phyloP scores from a whole-genome alignment of 2,888 invertebrate genomes.

The Halictus quadricinctus region DNA sequence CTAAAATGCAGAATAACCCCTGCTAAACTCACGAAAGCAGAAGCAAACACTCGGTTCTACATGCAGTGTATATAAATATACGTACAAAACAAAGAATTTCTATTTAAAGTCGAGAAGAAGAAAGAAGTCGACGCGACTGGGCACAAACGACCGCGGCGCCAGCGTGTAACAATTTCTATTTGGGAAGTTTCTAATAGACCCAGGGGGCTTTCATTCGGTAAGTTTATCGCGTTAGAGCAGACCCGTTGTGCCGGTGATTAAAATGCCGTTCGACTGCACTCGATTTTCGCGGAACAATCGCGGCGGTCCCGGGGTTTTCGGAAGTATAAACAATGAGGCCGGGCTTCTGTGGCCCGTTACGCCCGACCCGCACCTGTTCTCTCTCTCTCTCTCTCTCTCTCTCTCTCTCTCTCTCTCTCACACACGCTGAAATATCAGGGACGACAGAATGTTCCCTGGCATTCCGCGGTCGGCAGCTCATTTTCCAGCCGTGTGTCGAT shows the following conservation, averaged over 20 bases:
- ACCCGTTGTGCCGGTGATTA: conserved; percentile 15
- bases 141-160: neutral
- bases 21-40: too few species aligned
- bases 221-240: conserved; percentile 15
- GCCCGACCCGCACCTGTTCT: neutral
- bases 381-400: too few species aligned
- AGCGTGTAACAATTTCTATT: neutral
- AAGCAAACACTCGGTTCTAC: too few species aligned
- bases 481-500: conserved; percentile 43
- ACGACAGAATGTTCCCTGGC: neutral
- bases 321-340: conserved; percentile 11
- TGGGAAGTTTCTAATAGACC: neutral
- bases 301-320: neutral
- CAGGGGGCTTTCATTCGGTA: neutral
- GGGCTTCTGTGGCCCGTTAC: neutral
- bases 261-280: conserved; percentile 25
- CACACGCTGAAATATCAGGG: neutral
- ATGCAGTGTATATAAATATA: too few species aligned
- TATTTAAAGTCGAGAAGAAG: too few species aligned
- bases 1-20: too few species aligned
- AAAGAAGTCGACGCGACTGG: too few species aligned
- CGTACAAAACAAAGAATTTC: too few species aligned
- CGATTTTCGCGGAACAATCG: conserved; percentile 25
- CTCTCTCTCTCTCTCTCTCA: too few species aligned
- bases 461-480: conserved; percentile 12